Base-by-base conservation (phyloP, 2,797 vertebrate genomes). In the Cossypha caffra region DNA sequence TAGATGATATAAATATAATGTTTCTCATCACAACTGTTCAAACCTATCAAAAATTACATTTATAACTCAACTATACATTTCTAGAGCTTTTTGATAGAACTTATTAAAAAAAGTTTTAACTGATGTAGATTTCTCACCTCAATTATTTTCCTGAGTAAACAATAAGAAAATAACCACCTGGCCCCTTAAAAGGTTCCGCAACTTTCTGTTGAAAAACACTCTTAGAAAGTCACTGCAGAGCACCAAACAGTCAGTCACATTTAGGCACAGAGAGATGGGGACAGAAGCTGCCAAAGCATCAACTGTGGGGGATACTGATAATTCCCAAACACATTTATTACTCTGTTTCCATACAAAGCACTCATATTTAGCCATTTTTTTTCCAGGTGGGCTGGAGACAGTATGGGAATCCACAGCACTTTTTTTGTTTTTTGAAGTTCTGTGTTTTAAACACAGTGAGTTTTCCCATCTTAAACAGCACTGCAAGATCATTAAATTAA, bases 221-320 rank as follows among this genome's bases (percentile, higher is more conserved):
- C 31, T 21, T 9, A 62, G 31, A 26, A 71, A 76, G 66, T 78
- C 31, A 19, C 26, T 37, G 28, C 26, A 76, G 73, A 40, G 7
- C 15, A 57, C 4, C 1, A 7, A 31, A 26, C 0, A 2, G 3
- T 9, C 0, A 0, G n/a, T 19, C 13, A 3, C 2, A 1, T 33
- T 66, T 20, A 28, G 51, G 51, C 2, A 4, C 11, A 26, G 28
- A 43, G 13, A 59, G 28, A 45, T 8, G 29, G 19, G 11, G 24
- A 61, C 7, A 28, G 10, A 23, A 19, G 21, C 25, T 55, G 37
- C 15, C 13, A 18, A 8, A 63, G 29, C 3, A 2, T 23, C 82
- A 61, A n/a, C 50, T 0, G 0, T 37, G 10, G 23, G 33, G 18
- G 26, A 28, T 3, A 3, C 25, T 29, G 35, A 7, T 7, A 45